Evolutionary conservation across 1,140 invertebrate genomes (phyloP), one percentile per base, ranked within the genome.

Genomic region (Adelges cooleyi): DNA sequence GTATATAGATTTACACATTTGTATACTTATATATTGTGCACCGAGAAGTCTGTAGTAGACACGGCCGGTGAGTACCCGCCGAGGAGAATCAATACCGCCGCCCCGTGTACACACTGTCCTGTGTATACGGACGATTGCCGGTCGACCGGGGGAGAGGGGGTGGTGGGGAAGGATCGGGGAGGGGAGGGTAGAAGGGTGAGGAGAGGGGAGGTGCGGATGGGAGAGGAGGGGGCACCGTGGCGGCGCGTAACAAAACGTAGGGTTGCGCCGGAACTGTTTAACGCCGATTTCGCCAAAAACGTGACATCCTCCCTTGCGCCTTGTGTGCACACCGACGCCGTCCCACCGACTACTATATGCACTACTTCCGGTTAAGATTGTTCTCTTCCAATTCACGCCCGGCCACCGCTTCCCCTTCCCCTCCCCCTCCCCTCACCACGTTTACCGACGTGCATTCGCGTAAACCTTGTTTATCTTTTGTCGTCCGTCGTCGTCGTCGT

Each of bases 211-310:
- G 40, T n/a, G n/a, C 40, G 8, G 10, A 44, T n/a, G 40, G 11
- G 40, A 4, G 10, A 8, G 10, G n/a, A 8, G 40, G 11, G 40
- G 3, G 10, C 40, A 29, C 56, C n/a, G 56, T 62, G 56, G 25
- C 56, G 40, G 56, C 42, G 56, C 56, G 56, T 62, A 62, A 48
- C 42, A 62, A 48, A 62, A 48, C 56, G 56, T 48, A 48, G 56
- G 56, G 56, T 46, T 29, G 40, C 56, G 56, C 56, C 56, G 56
- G 56, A 62, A 62, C 56, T 62, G 56, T 62, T 62, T 62, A 62
- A 62, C 56, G 56, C 53, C 53, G 53, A 59, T 59, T 59, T 59
- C 53, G 53, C 22, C 56, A 48, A 62, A 62, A 62, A 62, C 56
- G 56, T 62, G 56, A 62, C 56, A 62, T 48, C 56, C 42, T 62